Evolutionary conservation across 2,888 invertebrate genomes (phyloP), one percentile per base, ranked within the genome.

Genomic region (Acleris emargana): DNA sequence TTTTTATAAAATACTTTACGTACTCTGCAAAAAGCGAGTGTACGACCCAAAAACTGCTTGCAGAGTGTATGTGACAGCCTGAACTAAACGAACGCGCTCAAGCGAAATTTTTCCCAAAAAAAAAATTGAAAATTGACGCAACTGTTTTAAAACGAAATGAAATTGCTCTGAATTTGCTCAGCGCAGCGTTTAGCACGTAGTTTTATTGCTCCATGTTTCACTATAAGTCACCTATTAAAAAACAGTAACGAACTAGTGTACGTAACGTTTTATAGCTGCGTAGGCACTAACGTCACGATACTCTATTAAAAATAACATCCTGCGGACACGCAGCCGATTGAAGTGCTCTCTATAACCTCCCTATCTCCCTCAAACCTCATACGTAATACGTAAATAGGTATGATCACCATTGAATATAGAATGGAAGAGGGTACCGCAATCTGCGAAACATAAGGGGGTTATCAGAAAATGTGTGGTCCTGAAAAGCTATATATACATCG

Each of bases 401-500:
- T 16, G 20, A 45, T 18, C 25, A 53, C 50, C 25, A 5, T 13
- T 42, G 50, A 17, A 55, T 62, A 62, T 54, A 49, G 45, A 45
- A 45, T 38, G 47, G 38, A 47, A n/a, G 38, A 28, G 13, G 16
- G 45, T 49, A 47, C 47, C 20, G 52, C n/a, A 52, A 52, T 18
- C 50, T 51, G 38, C 25, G 9, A 20, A 45, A 45, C 18, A 55
- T 42, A 18, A 52, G n/a, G 22, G 50, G 11, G 51, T 50, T 54
- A 64, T 52, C 66, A 38, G 25, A 25, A 69, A 69, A 73, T 70
- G 73, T 75, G 79, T 68, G 76, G 75, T 64, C 64, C 71, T 72
- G 68, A 75, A 73, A 72, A 72, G 69, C 68, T 77, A 70, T 78
- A 32, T 2, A 9, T 32, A 76, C 76, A 82, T 82, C 78, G 81